Evolutionary conservation across 2,888 invertebrate species (phyloP).

Genomic region (Anagyrus pseudococci): DNA sequence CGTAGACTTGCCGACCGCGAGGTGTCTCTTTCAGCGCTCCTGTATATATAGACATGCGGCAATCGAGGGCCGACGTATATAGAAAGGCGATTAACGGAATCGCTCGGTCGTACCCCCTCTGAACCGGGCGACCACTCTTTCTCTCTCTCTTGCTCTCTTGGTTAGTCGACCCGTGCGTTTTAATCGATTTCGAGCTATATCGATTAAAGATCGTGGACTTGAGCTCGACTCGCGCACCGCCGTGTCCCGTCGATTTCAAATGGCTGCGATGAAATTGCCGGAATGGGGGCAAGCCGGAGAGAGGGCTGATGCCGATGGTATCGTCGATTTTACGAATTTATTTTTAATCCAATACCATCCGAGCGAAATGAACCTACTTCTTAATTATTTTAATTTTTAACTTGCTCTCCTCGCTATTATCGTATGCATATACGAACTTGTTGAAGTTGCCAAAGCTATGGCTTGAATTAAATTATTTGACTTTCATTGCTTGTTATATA

Average conservation of each 20-base stretch:
- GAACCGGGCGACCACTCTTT: too few relatives aligned
- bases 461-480: too few relatives aligned
- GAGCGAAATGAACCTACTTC: too few relatives aligned
- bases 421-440: too few relatives aligned
- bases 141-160: too few relatives aligned
- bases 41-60: neutral
- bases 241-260: constrained; percentile 8
- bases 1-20: neutral
- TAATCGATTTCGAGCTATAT: constrained; percentile 28
- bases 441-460: too few relatives aligned
- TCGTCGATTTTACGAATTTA: constrained; percentile 21
- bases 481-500: too few relatives aligned
- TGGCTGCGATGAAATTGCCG: constrained; percentile 22
- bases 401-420: too few relatives aligned
- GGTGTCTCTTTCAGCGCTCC: constrained; percentile 20
- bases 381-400: too few relatives aligned
- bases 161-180: constrained; percentile 22
- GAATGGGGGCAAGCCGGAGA: constrained; percentile 1
- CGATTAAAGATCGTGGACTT: constrained; percentile 15
- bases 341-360: too few relatives aligned
- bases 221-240: constrained; percentile 5
- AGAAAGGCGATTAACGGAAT: constrained; percentile 17
- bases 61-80: constrained; percentile 2
- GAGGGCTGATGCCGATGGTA: neutral
- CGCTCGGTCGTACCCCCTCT: too few relatives aligned